Conservation (phyloP, 2,113 vertebrate genomes). For the Cricetomys ansorgei region DNA sequence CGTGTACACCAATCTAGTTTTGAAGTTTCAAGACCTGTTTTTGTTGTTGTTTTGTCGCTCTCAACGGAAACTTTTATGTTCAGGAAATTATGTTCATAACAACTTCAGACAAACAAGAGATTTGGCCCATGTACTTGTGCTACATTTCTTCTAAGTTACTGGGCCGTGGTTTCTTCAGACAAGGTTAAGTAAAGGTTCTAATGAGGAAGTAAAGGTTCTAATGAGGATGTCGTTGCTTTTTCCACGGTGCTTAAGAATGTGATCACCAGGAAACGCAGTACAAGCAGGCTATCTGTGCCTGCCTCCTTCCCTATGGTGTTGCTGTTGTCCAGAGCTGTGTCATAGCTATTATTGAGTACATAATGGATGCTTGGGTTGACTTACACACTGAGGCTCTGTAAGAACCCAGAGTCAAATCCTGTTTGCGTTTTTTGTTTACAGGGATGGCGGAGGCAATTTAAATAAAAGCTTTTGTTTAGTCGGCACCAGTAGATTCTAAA, state of each 20-base stretch:
- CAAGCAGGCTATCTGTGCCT: background rate
- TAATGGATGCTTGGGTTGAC: constrained; percentile 72
- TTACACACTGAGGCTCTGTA: constrained; percentile 63
- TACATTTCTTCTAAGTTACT: background rate
- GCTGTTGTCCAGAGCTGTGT: constrained; percentile 63
- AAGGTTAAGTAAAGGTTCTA: background rate
- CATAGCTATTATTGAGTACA: constrained; percentile 78
- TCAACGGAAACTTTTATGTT: background rate
- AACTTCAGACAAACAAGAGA: background rate
- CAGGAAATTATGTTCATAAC: constrained; percentile 20
- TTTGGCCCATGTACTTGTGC: background rate
- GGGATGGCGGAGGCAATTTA: constrained; percentile 8
- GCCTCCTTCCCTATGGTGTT: background rate
- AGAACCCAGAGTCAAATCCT: constrained; percentile 42
- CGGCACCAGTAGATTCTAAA: constrained; percentile 39
- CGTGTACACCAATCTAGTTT: background rate
- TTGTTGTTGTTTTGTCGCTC: too few relatives aligned
- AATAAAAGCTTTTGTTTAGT: constrained; percentile 15
- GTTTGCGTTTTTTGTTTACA: constrained; percentile 50
- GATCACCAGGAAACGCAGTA: constrained; percentile 33
- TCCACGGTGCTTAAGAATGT: constrained; percentile 25
- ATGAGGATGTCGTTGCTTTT: background rate
- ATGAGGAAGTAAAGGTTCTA: background rate
- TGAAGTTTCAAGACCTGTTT: constrained; percentile 22
- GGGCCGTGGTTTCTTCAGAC: constrained; percentile 10